These are phyloP conservation scores for Napeogenes inachia DNA, from an alignment of 2,888 invertebrate species.

Conservation along the genomic window DNA sequence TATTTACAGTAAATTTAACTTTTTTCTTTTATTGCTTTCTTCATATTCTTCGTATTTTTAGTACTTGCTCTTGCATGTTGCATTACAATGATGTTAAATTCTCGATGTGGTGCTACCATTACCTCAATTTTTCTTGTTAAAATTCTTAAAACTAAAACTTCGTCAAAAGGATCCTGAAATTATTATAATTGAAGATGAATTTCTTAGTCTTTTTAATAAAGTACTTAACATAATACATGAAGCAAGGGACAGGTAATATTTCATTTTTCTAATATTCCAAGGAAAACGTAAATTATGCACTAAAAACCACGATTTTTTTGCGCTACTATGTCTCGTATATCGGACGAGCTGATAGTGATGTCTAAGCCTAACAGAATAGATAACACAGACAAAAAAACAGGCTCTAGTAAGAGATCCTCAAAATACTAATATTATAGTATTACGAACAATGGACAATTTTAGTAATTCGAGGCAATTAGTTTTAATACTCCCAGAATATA, in stretches of 20 bases:
- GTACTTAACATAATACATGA: too few relatives aligned
- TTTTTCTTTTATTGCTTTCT: constrained; percentile 9
- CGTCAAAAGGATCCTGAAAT: constrained; percentile 56
- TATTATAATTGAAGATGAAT: neutral
- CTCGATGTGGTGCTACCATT: constrained; percentile 51
- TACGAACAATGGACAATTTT: too few relatives aligned
- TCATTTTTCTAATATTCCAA: too few relatives aligned
- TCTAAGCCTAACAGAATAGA: too few relatives aligned
- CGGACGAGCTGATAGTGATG: neutral
- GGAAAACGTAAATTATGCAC: too few relatives aligned
- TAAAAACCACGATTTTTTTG: neutral
- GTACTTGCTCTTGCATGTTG: constrained; percentile 44
- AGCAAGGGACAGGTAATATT: too few relatives aligned
- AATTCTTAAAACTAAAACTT: constrained; percentile 52
- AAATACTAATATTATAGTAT: too few relatives aligned
- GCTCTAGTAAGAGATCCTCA: too few relatives aligned
- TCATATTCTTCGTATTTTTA: constrained; percentile 25
- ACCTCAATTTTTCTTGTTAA: constrained; percentile 58
- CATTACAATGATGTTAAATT: constrained; percentile 59
- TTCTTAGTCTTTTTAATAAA: too few relatives aligned
- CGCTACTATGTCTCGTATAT: too few relatives aligned
- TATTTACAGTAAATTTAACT: neutral
- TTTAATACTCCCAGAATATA: neutral
- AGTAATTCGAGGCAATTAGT: neutral
- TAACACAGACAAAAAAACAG: too few relatives aligned